A percentile compares a stretch with the other conserved stretches of the same genome.
These are phyloP conservation scores for Lepisosteus osseus DNA, from an alignment of 2,113 vertebrate species.

Conservation along the genomic window DNA sequence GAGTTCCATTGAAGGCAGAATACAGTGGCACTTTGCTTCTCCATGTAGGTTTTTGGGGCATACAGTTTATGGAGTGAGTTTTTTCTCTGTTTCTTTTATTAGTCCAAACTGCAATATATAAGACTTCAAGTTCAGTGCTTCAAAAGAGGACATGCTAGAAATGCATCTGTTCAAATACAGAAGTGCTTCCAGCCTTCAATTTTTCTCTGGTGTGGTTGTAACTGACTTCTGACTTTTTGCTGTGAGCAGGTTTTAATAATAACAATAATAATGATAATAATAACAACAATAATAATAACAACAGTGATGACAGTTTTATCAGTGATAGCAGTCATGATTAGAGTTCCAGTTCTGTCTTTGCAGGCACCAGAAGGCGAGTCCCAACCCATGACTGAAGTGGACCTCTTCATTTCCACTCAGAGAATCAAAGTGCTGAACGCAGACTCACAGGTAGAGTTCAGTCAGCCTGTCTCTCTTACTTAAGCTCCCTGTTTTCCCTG, in stretches of 20 bases:
- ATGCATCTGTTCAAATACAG: background rate
- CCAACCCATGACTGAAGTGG: constrained; percentile 92
- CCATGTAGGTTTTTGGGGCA: too few relatives aligned
- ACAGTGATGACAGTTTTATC: background rate
- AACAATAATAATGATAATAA: background rate
- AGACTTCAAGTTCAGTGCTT: background rate
- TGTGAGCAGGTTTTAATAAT: background rate
- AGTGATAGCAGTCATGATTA: too few relatives aligned
- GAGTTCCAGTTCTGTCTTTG: constrained; percentile 33
- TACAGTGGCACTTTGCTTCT: background rate
- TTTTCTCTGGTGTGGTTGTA: background rate
- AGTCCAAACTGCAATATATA: background rate
- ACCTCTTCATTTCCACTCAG: constrained; percentile 97
- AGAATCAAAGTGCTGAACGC: constrained; percentile 96
- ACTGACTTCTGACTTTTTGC: background rate
- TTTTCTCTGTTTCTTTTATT: background rate
- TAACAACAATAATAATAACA: background rate
- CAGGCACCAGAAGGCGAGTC: constrained; percentile 86
- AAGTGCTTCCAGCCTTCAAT: background rate
- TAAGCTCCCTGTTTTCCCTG: too few relatives aligned
- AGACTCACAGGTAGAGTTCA: constrained; percentile 83
- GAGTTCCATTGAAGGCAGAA: background rate
- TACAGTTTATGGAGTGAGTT: too few relatives aligned
- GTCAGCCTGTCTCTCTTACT: background rate
- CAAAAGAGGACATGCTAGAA: background rate